These are phyloP conservation scores for Sarcophaga rosellei DNA, from an alignment of 2,888 invertebrate genomes.

Conservation along the genomic window DNA sequence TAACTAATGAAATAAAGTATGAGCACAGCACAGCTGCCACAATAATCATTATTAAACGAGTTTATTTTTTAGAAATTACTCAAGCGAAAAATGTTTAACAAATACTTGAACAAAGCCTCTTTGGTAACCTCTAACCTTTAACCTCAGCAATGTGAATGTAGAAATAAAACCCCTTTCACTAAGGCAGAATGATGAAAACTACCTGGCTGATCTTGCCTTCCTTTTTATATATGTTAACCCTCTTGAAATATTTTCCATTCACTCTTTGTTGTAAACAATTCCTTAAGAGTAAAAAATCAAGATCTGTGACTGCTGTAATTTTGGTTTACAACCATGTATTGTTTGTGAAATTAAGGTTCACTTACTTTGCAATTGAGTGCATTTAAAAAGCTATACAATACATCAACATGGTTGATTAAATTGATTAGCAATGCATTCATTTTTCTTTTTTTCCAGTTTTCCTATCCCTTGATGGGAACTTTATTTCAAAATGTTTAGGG, in stretches of 20 bases:
- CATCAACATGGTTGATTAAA: slow-evolving; percentile 48
- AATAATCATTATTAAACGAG: slow-evolving; percentile 23
- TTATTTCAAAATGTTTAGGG: slow-evolving; percentile 27
- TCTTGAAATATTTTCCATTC: slow-evolving; percentile 45
- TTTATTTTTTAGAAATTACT: slow-evolving; percentile 47
- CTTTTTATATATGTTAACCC: not conserved
- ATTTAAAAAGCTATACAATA: not conserved
- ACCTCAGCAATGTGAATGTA: not conserved
- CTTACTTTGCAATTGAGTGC: slow-evolving; percentile 26
- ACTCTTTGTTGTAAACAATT: not conserved
- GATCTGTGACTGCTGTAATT: slow-evolving; percentile 47
- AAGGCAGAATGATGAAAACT: not conserved
- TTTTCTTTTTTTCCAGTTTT: not conserved
- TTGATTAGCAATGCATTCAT: slow-evolving; percentile 60
- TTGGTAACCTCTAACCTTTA: not conserved
- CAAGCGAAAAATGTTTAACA: slow-evolving; percentile 52
- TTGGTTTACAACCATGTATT: not conserved
- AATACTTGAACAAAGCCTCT: slow-evolving; percentile 10
- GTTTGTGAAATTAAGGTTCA: slow-evolving; percentile 23
- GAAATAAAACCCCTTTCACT: not conserved
- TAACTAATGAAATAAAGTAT: not conserved
- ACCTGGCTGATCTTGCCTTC: slow-evolving; percentile 40
- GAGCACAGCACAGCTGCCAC: slow-evolving; percentile 34
- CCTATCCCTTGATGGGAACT: slow-evolving; percentile 46
- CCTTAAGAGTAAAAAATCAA: slow-evolving; percentile 40